These are phyloP conservation scores for Hippotragus niger DNA, from an alignment of 2,113 vertebrate genomes.

Conservation along the genomic window DNA sequence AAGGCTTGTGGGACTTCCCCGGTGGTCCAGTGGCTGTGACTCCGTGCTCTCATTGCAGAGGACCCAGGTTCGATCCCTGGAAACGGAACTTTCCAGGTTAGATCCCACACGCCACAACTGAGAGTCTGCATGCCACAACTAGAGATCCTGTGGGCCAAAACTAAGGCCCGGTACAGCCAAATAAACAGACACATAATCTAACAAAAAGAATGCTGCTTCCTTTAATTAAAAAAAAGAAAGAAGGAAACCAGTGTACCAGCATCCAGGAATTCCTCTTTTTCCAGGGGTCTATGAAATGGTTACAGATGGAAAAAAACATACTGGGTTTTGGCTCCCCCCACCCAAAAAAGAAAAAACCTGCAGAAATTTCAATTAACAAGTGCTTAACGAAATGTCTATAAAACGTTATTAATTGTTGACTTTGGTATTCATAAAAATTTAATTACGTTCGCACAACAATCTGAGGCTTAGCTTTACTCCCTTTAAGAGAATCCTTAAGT, in stretches of 20 bases:
- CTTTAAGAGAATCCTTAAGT: slow-evolving; percentile 5
- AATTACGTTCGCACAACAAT: slow-evolving; percentile 27
- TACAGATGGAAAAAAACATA: neutral
- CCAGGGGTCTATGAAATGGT: neutral
- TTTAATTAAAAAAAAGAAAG: neutral
- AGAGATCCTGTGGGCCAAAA: neutral
- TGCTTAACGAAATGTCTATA: slow-evolving; percentile 7
- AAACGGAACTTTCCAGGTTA: neutral
- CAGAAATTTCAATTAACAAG: slow-evolving; percentile 9
- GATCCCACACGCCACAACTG: neutral
- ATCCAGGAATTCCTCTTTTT: neutral
- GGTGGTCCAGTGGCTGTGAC: neutral
- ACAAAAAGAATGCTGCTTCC: neutral
- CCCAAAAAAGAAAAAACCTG: neutral
- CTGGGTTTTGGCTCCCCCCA: neutral
- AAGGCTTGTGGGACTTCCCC: neutral
- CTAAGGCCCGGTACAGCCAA: neutral
- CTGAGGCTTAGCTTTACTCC: slow-evolving; percentile 1
- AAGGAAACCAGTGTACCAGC: neutral
- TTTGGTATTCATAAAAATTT: slow-evolving; percentile 51
- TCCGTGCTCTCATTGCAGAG: neutral
- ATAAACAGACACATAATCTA: neutral
- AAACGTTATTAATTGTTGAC: slow-evolving; percentile 39
- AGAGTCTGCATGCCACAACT: neutral
- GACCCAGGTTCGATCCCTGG: neutral